phyloP scores from a whole-genome alignment of 2,888 invertebrate genomes.

The Hydriomena furcata region DNA sequence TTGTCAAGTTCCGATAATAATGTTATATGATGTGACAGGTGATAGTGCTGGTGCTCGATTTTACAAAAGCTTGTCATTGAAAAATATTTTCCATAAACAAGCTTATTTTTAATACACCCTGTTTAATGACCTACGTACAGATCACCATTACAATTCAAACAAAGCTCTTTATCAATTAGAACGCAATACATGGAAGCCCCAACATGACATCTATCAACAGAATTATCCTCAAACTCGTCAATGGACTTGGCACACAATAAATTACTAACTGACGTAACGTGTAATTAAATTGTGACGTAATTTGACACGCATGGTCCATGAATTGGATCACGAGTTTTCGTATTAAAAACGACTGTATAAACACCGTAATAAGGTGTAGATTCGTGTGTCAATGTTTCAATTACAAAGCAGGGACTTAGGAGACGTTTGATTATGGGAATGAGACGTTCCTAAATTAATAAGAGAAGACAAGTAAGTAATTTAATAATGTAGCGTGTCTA shows the following conservation, averaged over 20 bases:
- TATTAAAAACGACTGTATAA: slow-evolving; percentile 23
- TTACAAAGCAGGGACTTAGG: slow-evolving; percentile 41
- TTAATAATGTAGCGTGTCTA: slow-evolving; percentile 23
- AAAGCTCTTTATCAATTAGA: too few species aligned
- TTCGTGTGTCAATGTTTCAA: slow-evolving; percentile 23
- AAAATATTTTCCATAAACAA: too few species aligned
- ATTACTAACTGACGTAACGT: slow-evolving; percentile 25
- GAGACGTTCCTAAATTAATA: slow-evolving; percentile 38
- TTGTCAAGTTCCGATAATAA: too few species aligned
- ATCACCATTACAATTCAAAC: too few species aligned
- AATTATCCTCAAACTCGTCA: slow-evolving; percentile 26
- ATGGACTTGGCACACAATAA: slow-evolving; percentile 36
- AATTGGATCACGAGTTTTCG: slow-evolving; percentile 28
- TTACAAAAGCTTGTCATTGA: too few species aligned
- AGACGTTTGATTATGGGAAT: slow-evolving; percentile 41
- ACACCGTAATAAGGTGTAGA: slow-evolving; percentile 12
- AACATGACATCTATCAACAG: slow-evolving; percentile 25
- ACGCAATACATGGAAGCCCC: slow-evolving; percentile 25
- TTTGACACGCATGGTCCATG: slow-evolving; percentile 42
- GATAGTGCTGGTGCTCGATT: too few species aligned
- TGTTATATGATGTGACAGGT: too few species aligned
- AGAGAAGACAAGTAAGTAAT: slow-evolving; percentile 31
- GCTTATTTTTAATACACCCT: too few species aligned
- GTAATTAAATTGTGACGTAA: slow-evolving; percentile 40
- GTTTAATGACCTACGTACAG: too few species aligned